phyloP scores from a whole-genome alignment of 2,113 vertebrate species.

The Polypterus bichir region DNA sequence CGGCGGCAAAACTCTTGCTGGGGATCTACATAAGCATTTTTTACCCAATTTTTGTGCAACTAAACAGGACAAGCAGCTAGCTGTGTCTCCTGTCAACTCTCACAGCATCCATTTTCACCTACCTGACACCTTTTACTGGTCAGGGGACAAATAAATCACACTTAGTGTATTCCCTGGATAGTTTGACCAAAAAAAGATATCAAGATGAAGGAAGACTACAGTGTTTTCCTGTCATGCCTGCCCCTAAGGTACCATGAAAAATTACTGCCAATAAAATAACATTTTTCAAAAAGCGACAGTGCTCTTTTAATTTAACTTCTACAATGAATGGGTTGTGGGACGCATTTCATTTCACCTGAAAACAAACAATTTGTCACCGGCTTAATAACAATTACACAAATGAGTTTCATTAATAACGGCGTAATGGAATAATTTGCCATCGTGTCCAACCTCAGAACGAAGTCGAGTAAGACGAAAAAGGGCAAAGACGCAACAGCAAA shows the following conservation, averaged over 20 bases:
- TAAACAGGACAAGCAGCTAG: constrained; percentile 45
- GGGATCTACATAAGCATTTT: constrained; percentile 15
- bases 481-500: constrained; percentile 15
- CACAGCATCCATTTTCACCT: constrained; percentile 73
- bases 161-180: constrained; percentile 75
- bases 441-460: constrained; percentile 39
- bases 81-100: constrained; percentile 62
- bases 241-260: constrained; percentile 80
- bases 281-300: constrained; percentile 89
- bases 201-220: constrained; percentile 87
- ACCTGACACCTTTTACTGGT: constrained; percentile 72
- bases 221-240: constrained; percentile 75
- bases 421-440: constrained; percentile 76
- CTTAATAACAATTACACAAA: constrained; percentile 80
- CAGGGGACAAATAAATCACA: constrained; percentile 93
- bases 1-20: not conserved
- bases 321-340: constrained; percentile 74
- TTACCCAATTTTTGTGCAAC: constrained; percentile 32
- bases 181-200: constrained; percentile 70
- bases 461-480: constrained; percentile 19
- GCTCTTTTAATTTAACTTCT: constrained; percentile 82
- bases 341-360: constrained; percentile 71
- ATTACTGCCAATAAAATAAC: constrained; percentile 87
- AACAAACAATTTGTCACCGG: constrained; percentile 70
- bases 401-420: constrained; percentile 77